A percentile compares a stretch with the other conserved stretches of the same genome.
Conservation (phyloP, 2,888 invertebrate genomes). For the Coleophora flavipennella region DNA sequence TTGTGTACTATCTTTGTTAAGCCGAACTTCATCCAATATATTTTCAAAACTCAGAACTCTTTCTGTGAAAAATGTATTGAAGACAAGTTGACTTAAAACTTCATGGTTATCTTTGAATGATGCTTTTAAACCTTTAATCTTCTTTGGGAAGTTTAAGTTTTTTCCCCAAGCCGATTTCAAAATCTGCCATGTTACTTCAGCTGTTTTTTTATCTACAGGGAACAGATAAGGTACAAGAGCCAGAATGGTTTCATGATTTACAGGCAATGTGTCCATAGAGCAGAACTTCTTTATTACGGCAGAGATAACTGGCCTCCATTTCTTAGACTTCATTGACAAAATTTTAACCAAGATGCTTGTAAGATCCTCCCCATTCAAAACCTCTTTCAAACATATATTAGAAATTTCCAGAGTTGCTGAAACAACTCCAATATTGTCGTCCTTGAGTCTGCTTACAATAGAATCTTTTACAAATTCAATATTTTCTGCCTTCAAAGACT, state of each 20-base stretch:
- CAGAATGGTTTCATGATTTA: slow-evolving; percentile 72
- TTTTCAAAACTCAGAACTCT: slow-evolving; percentile 31
- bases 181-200: slow-evolving; percentile 39
- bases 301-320: slow-evolving; percentile 53
- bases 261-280: slow-evolving; percentile 44
- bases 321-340: slow-evolving; percentile 47
- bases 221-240: slow-evolving; percentile 76
- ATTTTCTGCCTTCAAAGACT: slow-evolving; percentile 60
- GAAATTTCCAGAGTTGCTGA: slow-evolving; percentile 65
- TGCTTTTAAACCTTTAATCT: slow-evolving; percentile 24
- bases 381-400: slow-evolving; percentile 35
- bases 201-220: slow-evolving; percentile 50
- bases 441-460: slow-evolving; percentile 76
- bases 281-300: slow-evolving; percentile 63
- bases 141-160: slow-evolving; percentile 34
- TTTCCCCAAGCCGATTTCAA: slow-evolving; percentile 49
- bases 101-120: slow-evolving; percentile 27
- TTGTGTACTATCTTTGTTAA: slow-evolving; percentile 40
- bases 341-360: slow-evolving; percentile 64
- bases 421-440: slow-evolving; percentile 77
- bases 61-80: slow-evolving; percentile 41
- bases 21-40: slow-evolving; percentile 33
- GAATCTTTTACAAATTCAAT: slow-evolving; percentile 76
- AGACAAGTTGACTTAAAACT: slow-evolving; percentile 38
- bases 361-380: slow-evolving; percentile 57